Conservation (phyloP, 1,140 invertebrate genomes). For the Mactra quadrangularis region DNA sequence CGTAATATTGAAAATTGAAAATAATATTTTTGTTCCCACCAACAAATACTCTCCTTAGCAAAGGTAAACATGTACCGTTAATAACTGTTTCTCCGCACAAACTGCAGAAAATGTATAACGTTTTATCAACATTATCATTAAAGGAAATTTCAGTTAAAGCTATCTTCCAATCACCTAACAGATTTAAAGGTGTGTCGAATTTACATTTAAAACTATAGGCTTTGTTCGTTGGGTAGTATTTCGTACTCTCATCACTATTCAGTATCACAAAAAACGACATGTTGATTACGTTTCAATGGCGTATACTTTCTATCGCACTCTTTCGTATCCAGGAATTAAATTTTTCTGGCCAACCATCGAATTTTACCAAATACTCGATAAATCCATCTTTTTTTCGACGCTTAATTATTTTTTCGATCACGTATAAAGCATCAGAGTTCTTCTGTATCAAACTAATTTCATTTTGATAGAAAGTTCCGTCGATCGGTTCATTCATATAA, state of each 20-base stretch:
- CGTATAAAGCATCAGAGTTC: background rate
- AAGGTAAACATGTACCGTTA: background rate
- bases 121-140: background rate
- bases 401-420: conserved; percentile 12
- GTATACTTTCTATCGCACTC: too few relatives aligned
- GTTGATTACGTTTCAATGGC: too few relatives aligned
- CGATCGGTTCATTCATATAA: conserved; percentile 15
- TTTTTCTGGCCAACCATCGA: conserved; percentile 58
- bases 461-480: conserved; percentile 56
- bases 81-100: conserved; percentile 4
- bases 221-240: background rate
- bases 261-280: too few relatives aligned
- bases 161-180: background rate
- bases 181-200: background rate
- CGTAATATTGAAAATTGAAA: background rate
- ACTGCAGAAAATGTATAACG: background rate
- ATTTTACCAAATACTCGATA: conserved; percentile 56
- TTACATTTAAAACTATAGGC: conserved; percentile 13
- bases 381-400: conserved; percentile 31
- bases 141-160: background rate
- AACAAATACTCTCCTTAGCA: background rate
- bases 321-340: conserved; percentile 67
- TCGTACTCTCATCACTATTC: conserved; percentile 21
- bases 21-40: too few relatives aligned
- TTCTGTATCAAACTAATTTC: conserved; percentile 34